Evolutionary conservation across 92 coral and sea anemone species (phyloP).

Genomic region (Porites evermanni): DNA sequence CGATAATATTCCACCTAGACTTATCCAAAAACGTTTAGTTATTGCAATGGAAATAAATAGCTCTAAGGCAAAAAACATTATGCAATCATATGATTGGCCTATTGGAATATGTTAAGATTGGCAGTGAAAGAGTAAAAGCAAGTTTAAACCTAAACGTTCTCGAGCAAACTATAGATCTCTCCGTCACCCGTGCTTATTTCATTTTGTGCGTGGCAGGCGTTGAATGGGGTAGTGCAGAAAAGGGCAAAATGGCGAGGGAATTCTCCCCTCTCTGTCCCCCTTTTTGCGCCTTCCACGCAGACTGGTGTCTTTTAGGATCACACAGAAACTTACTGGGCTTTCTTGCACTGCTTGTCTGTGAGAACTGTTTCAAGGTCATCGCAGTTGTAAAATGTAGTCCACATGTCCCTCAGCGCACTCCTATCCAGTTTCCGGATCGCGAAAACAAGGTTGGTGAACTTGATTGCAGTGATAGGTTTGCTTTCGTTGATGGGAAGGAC

Average conservation of each 20-base stretch:
- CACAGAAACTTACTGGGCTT: conserved; percentile 59
- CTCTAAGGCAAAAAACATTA: no score
- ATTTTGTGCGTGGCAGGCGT: no score
- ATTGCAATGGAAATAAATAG: no score
- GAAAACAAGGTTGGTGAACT: conserved; percentile 65
- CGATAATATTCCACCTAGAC: no score
- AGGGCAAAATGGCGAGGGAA: not conserved
- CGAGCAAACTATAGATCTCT: no score
- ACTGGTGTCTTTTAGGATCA: not conserved
- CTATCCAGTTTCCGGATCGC: conserved; percentile 54
- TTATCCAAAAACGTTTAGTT: no score
- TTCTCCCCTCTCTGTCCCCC: not conserved
- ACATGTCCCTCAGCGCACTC: conserved; percentile 31
- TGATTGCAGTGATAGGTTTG: conserved; percentile 48
- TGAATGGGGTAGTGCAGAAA: no score
- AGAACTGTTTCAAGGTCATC: conserved; percentile 10
- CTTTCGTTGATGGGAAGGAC: conserved; percentile 55
- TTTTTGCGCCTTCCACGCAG: not conserved
- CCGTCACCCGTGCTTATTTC: no score
- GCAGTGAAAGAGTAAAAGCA: no score
- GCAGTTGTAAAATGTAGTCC: conserved; percentile 60
- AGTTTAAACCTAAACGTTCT: no score
- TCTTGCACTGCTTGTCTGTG: conserved; percentile 44
- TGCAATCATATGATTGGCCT: no score
- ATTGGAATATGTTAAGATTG: no score